Base-by-base conservation (phyloP, 2,888 invertebrate genomes). In the Lutraria lutraria region DNA sequence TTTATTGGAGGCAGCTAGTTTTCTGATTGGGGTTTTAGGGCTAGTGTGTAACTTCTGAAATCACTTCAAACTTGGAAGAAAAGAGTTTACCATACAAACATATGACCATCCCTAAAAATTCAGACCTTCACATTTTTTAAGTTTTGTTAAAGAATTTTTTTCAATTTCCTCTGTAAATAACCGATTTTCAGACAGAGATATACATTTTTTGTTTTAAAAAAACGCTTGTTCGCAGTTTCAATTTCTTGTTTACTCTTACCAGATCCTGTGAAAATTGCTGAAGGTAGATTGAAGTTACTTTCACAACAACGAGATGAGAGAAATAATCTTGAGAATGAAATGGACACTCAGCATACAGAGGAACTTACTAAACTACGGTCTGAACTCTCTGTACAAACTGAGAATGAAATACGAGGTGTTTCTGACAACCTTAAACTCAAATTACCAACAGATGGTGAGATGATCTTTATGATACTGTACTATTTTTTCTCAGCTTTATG, bases 221-320 rank as follows among this genome's bases (percentile, higher is more conserved):
- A 43, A 43, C 43, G 8, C 43, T 43, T 4, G 8, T 43, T 4
- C 8, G 43, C 43, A 43, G 43, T 4, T 43, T 8, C 2, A 43
- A 43, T 43, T 43, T 43, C 21, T 4, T 12, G 25, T 34, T 13
- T 34, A n/a, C 4, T 21, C 0, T 53, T 83, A 68, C 8, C 54
- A 95, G 96, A 96, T 86, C 96, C 96, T 21, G 83, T 95, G 54
- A 88, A 93, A 8, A 93, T 93, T 82, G 91, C 95, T 68, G 92
- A 94, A 79, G 94, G 93, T 10, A 85, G 93, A 52, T 91, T 95
- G 81, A 92, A 93, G 53, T 86, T 96, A 80, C 85, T 94, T 56
- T 95, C 96, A 1, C 90, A 94, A 52, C 96, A 96, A 81, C 90
- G 96, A 52, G 87, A 91, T 19, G 95, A 96, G 88, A 81, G 93